Conservation (phyloP, 2,797 vertebrate genomes). For the Buphagus erythrorhynchus region DNA sequence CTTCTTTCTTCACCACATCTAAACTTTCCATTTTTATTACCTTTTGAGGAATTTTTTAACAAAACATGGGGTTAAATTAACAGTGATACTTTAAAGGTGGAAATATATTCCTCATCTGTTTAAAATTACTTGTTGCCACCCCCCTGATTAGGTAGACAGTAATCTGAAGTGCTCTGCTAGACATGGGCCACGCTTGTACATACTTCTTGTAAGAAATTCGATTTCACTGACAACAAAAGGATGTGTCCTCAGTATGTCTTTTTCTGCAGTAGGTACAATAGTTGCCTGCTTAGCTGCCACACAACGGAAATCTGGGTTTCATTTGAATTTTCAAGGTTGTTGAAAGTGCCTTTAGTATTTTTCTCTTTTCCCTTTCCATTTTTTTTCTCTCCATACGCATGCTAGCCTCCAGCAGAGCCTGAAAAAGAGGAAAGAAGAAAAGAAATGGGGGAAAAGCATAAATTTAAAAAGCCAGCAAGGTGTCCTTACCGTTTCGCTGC, state of each 20-base stretch:
- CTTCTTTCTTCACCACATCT: not conserved
- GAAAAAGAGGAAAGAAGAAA: not conserved
- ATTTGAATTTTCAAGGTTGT: not conserved
- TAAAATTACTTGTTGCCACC: not conserved
- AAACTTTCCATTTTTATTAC: not conserved
- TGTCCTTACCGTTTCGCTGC: not conserved
- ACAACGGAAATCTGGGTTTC: not conserved
- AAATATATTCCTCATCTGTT: not conserved
- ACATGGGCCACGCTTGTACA: fast-evolving
- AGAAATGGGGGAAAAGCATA: no score
- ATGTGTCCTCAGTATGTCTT: not conserved
- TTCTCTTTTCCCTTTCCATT: not conserved
- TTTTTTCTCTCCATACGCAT: not conserved
- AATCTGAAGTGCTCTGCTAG: not conserved
- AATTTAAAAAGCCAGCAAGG: not conserved
- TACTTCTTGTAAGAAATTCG: not conserved
- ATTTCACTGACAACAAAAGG: not conserved
- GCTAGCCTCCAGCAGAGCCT: not conserved
- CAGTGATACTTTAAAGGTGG: not conserved
- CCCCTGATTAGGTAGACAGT: not conserved
- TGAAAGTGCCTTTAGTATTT: not conserved
- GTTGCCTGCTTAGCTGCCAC: not conserved
- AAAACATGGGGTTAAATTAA: not conserved
- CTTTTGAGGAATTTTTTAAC: not conserved
- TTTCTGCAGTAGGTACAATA: not conserved